Conservation (phyloP, 30 jellyfish, hydroid and myxozoan genomes). For the Aurelia coerulea region DNA sequence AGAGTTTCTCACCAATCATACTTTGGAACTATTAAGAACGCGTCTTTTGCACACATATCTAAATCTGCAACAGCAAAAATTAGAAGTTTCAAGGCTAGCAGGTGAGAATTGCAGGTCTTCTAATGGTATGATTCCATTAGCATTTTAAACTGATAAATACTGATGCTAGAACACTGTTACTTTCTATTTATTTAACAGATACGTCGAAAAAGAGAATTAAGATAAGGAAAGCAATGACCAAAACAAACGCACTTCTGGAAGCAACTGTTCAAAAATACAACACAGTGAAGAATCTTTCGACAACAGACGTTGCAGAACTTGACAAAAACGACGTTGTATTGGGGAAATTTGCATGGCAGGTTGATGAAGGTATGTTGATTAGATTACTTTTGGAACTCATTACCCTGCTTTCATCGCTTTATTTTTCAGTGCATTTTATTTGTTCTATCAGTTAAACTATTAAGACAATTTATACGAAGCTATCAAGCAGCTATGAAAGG, state of each 20-base stretch:
- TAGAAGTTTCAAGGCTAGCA: constrained; percentile 2
- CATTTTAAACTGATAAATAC: no score
- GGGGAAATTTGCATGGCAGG: constrained; percentile 30
- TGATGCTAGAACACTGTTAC: not conserved
- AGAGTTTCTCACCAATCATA: not conserved
- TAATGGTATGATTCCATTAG: no score
- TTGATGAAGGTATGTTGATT: constrained; percentile 4
- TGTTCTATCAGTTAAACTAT: no score
- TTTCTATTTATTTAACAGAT: not conserved
- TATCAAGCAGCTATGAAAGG: no score
- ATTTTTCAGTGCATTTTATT: no score
- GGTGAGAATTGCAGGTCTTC: not conserved
- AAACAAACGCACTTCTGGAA: constrained; percentile 7
- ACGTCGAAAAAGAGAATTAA: constrained; percentile 17
- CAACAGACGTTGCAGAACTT: constrained; percentile 8
- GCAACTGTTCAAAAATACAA: constrained; percentile 10
- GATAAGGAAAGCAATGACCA: constrained; percentile 13
- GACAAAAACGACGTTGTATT: constrained; percentile 1
- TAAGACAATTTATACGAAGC: no score
- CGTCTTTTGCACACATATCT: not conserved
- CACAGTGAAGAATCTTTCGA: constrained; percentile 7
- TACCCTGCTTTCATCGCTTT: no score
- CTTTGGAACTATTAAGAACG: constrained; percentile 1
- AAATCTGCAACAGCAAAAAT: not conserved
- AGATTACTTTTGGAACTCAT: no score